These are phyloP conservation scores for Heterodera carotae DNA, from an alignment of 1,140 invertebrate genomes.

Conservation along the genomic window DNA sequence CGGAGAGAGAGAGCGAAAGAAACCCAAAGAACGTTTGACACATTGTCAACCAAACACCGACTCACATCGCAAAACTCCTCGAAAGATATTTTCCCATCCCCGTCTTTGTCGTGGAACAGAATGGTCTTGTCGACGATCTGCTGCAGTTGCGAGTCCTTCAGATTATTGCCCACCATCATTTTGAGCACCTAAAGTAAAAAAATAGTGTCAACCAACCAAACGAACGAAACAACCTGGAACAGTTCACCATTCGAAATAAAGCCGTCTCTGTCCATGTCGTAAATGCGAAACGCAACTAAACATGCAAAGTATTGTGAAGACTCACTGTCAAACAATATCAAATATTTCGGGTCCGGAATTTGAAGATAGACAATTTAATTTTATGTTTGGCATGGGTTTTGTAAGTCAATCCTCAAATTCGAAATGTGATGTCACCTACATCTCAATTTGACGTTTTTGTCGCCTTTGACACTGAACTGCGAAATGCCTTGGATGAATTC, in stretches of 20 bases:
- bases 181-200: conserved; percentile 59
- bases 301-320: background rate
- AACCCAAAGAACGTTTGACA: background rate
- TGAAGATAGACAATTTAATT: too few relatives aligned
- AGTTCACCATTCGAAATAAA: conserved; percentile 67
- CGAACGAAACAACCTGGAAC: conserved; percentile 60
- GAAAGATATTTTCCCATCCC: conserved; percentile 67
- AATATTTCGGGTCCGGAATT: too few relatives aligned
- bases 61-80: conserved; percentile 67
- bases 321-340: too few relatives aligned
- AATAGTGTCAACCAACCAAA: conserved; percentile 6
- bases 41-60: conserved; percentile 23
- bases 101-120: conserved; percentile 66
- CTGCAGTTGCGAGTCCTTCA: conserved; percentile 66
- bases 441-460: conserved; percentile 66
- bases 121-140: conserved; percentile 67
- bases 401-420: too few relatives aligned
- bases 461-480: conserved; percentile 67
- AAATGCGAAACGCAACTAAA: conserved; percentile 66
- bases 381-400: too few relatives aligned
- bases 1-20: too few relatives aligned
- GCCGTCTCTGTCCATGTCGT: conserved; percentile 66
- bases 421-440: too few relatives aligned
- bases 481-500: conserved; percentile 67
- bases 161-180: conserved; percentile 67